Percentiles rank a stretch among this genome's conserved stretches.
phyloP scores from a whole-genome alignment of 2,888 invertebrate species.

The Drosophila neotestacea region DNA sequence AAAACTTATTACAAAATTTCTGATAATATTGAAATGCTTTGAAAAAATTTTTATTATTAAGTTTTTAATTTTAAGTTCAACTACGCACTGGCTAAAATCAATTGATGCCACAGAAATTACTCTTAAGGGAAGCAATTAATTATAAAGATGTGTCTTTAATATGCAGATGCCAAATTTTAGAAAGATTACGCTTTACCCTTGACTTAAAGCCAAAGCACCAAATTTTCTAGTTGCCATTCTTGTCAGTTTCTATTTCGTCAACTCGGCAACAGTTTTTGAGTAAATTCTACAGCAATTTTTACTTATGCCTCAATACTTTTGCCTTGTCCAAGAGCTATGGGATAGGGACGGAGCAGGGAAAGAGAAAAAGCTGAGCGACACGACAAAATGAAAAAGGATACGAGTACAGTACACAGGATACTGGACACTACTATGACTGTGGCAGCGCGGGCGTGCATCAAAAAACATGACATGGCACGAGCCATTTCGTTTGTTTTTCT shows the following conservation, averaged over 20 bases:
- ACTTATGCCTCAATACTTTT: slow-evolving; percentile 77
- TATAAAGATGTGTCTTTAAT: slow-evolving; percentile 7
- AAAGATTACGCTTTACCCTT: slow-evolving; percentile 42
- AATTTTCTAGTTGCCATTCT: slow-evolving; percentile 38
- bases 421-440: slow-evolving; percentile 31
- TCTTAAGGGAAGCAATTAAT: neutral
- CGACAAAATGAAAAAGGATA: slow-evolving; percentile 68
- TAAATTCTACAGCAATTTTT: slow-evolving; percentile 75
- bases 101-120: too few species aligned
- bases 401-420: slow-evolving; percentile 22
- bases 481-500: slow-evolving; percentile 75
- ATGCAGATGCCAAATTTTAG: slow-evolving; percentile 1
- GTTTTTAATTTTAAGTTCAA: too few species aligned
- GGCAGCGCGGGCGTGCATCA: slow-evolving; percentile 62
- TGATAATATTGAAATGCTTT: too few species aligned
- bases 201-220: slow-evolving; percentile 53
- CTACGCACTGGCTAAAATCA: too few species aligned
- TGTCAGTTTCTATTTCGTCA: slow-evolving; percentile 52
- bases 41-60: too few species aligned
- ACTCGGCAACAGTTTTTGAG: slow-evolving; percentile 57
- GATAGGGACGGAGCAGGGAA: neutral
- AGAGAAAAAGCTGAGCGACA: slow-evolving; percentile 43
- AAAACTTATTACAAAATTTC: too few species aligned
- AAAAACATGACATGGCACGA: slow-evolving; percentile 78
- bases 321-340: slow-evolving; percentile 57